Conservation (phyloP, 2,113 vertebrate species). For the Hemiprocne comata region DNA sequence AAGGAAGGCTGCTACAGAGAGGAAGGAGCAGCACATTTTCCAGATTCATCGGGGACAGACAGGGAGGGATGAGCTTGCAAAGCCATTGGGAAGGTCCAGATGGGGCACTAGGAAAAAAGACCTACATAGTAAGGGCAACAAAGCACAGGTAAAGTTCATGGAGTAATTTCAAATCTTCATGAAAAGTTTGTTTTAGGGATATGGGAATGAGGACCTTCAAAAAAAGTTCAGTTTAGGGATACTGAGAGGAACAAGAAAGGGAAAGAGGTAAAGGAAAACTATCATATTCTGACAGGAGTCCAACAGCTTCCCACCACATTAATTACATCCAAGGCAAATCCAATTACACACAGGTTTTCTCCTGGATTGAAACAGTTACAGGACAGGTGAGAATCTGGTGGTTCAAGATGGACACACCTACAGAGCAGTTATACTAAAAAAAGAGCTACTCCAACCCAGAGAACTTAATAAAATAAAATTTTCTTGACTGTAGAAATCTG, state of each 20-base stretch:
- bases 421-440: neutral
- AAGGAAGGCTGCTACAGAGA: neutral
- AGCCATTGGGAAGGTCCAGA: neutral
- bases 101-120: neutral
- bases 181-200: neutral
- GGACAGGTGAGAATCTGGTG: neutral
- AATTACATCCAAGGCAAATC: neutral
- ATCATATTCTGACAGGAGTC: neutral
- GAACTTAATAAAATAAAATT: neutral
- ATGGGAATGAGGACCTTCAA: neutral
- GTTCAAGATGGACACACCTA: neutral
- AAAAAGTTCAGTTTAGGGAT: neutral
- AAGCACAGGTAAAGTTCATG: neutral
- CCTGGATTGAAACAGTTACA: neutral
- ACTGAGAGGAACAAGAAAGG: neutral
- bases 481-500: neutral
- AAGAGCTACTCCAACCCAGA: neutral
- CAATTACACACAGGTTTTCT: neutral
- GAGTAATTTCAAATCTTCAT: neutral
- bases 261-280: neutral
- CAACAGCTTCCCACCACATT: neutral
- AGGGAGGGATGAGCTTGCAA: neutral
- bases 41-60: neutral
- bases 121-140: neutral
- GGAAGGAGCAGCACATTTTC: neutral